Evolutionary conservation across 2,113 vertebrate genomes (phyloP).

Genomic region (Potamarius usumacintae): DNA sequence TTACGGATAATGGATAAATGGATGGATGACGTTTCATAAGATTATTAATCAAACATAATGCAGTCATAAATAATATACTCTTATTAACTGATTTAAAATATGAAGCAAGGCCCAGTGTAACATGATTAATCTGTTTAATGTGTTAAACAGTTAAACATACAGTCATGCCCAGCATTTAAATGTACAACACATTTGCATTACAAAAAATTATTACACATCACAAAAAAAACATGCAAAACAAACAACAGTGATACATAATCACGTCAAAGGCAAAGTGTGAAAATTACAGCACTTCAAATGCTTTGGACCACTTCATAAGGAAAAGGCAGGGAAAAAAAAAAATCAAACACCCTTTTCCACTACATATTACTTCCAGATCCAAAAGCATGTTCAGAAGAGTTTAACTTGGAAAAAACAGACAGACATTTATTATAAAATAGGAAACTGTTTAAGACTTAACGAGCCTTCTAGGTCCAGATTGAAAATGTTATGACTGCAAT

Average conservation of each 20-base stretch:
- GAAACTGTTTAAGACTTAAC: neutral
- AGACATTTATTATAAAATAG: conserved; percentile 37
- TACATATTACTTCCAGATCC: conserved; percentile 13
- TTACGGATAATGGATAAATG: too few species aligned
- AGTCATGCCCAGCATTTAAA: conserved; percentile 38
- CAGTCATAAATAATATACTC: neutral
- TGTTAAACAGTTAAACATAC: conserved; percentile 39
- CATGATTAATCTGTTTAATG: conserved; percentile 45
- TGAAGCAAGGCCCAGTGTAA: neutral
- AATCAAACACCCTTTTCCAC: conserved; percentile 29
- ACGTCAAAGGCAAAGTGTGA: conserved; percentile 26
- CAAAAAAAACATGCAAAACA: conserved; percentile 30
- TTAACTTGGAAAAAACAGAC: conserved; percentile 16
- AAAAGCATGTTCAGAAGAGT: conserved; percentile 20
- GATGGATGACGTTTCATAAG: neutral
- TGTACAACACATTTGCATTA: conserved; percentile 44
- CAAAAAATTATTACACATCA: conserved; percentile 1
- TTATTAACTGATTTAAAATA: neutral
- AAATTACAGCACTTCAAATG: conserved; percentile 45
- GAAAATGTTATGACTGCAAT: neutral
- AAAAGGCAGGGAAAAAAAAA: neutral
- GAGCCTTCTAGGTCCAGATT: neutral
- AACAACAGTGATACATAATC: conserved; percentile 18
- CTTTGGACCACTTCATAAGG: conserved; percentile 39
- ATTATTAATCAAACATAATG: neutral